Percentiles rank a stretch among this genome's conserved stretches.
Evolutionary conservation across 2,113 vertebrate genomes (phyloP).

Genomic region (Bufo bufo): DNA sequence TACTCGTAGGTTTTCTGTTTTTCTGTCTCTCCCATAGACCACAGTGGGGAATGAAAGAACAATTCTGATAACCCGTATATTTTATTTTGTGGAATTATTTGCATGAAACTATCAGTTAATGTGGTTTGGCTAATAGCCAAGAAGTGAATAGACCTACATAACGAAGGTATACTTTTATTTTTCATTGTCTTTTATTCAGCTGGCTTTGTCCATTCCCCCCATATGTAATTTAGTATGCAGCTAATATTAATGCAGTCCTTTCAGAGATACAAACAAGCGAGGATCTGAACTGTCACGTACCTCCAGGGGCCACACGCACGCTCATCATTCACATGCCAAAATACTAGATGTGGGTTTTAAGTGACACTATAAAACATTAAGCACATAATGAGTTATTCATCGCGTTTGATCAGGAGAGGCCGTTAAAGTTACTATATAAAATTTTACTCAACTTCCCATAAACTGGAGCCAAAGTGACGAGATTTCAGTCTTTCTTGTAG

Average conservation of each 20-base stretch:
- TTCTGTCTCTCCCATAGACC: no score
- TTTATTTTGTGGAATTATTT: no score
- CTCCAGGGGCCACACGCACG: not conserved
- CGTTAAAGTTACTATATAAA: conserved; percentile 31
- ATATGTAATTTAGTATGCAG: not conserved
- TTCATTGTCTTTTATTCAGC: no score
- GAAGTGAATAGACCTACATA: no score
- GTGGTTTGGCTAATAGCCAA: no score
- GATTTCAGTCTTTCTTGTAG: no score
- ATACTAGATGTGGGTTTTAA: conserved; percentile 18
- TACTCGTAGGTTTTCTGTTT: no score
- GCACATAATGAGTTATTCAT: conserved; percentile 49
- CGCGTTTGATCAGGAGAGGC: conserved; percentile 15
- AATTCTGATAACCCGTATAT: no score
- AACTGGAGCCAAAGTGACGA: not conserved
- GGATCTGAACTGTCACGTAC: not conserved
- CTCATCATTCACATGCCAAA: conserved; percentile 24
- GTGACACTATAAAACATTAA: conserved; percentile 46
- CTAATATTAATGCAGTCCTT: not conserved
- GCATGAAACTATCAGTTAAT: no score
- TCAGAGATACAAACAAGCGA: not conserved
- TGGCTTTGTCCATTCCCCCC: no score
- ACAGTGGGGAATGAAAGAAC: no score
- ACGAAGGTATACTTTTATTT: no score
- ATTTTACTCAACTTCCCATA: conserved; percentile 40